phyloP scores from a whole-genome alignment of 2,797 vertebrate genomes.

The Eupleurogrammus muticus region DNA sequence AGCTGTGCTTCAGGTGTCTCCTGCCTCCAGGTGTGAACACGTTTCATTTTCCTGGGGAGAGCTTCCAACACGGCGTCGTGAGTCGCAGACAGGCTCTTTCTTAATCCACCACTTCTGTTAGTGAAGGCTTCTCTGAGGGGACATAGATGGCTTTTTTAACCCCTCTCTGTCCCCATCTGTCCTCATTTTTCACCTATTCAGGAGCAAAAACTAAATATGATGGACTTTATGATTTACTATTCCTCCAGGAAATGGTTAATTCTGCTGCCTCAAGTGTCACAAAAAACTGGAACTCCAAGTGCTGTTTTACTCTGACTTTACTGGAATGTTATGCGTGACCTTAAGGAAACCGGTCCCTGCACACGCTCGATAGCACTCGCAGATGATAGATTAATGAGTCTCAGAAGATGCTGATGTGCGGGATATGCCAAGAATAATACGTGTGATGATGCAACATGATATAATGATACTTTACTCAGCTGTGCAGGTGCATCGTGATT shows the following conservation, averaged over 20 bases:
- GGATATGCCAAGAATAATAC: background rate
- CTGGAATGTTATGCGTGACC: background rate
- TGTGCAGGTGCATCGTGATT: slow-evolving; percentile 12
- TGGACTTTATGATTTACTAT: too few species aligned
- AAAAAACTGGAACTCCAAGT: background rate
- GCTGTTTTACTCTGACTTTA: background rate
- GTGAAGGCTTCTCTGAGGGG: too few species aligned
- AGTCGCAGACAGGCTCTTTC: too few species aligned
- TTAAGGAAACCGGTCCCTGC: background rate
- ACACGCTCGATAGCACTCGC: background rate
- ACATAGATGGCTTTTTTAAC: too few species aligned
- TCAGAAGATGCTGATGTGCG: slow-evolving; percentile 5
- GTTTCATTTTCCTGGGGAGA: too few species aligned
- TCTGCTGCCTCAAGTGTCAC: background rate
- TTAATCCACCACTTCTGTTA: too few species aligned
- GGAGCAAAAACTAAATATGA: too few species aligned
- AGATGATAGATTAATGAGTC: background rate
- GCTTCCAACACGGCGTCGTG: too few species aligned
- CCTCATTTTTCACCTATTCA: too few species aligned
- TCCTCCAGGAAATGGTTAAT: background rate
- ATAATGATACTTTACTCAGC: background rate
- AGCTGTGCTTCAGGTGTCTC: too few species aligned
- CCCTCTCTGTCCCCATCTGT: too few species aligned
- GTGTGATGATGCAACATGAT: slow-evolving; percentile 6
- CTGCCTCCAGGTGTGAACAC: too few species aligned